Evolutionary conservation across 1,140 invertebrate species (phyloP).

Genomic region (Propsilocerus akamusi): DNA sequence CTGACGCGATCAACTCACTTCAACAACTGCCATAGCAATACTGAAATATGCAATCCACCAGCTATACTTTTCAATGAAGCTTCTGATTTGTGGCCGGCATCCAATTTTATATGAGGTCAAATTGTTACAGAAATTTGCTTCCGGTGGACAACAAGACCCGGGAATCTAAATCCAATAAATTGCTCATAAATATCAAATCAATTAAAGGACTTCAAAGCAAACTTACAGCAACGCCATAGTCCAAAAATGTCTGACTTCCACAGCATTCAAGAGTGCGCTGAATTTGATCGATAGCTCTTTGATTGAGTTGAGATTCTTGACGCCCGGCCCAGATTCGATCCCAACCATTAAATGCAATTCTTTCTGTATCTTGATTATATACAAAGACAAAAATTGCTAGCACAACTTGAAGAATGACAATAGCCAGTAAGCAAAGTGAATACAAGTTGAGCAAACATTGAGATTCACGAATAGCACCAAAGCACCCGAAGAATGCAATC

Average conservation of each 20-base stretch:
- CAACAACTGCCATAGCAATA: background rate
- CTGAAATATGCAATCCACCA: background rate
- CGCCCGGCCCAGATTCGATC: background rate
- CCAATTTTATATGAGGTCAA: background rate
- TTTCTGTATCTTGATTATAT: background rate
- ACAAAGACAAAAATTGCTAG: background rate
- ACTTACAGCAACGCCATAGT: background rate
- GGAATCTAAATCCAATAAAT: too few relatives aligned
- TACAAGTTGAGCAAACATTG: background rate
- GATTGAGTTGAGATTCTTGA: background rate
- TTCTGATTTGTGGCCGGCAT: background rate
- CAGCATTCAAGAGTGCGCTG: background rate
- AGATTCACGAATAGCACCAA: background rate
- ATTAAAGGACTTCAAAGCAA: too few relatives aligned
- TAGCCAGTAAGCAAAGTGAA: background rate
- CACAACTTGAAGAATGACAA: background rate
- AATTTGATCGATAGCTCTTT: background rate
- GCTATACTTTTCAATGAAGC: background rate
- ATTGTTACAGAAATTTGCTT: background rate
- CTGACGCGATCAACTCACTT: background rate
- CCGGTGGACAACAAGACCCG: background rate
- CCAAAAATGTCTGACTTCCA: background rate
- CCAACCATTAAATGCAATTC: background rate
- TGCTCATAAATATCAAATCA: too few relatives aligned
- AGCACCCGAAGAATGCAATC: background rate